Conservation (phyloP, 35 echinoderm and acorn worm species). For the Ophioderma brevispina region DNA sequence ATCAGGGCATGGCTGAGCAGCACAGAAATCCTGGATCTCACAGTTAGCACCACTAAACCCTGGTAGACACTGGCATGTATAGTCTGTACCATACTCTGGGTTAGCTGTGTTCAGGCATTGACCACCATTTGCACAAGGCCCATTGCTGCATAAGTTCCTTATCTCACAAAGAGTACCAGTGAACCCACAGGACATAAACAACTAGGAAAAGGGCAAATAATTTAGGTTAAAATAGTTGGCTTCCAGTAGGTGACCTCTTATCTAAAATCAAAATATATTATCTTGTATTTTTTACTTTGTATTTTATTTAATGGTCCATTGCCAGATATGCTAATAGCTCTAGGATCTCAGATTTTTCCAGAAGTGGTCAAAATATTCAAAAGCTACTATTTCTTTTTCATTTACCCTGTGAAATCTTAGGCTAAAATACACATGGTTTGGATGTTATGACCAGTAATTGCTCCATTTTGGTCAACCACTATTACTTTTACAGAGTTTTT, state of each 20-base stretch:
- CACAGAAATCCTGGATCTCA: constrained; percentile 74
- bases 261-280: neutral
- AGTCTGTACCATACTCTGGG: constrained; percentile 29
- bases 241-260: too few species aligned
- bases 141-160: constrained; percentile 20
- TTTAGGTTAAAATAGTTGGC: too few species aligned
- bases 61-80: constrained; percentile 51
- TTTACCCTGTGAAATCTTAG: too few species aligned
- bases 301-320: too few species aligned
- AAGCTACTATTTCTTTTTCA: too few species aligned
- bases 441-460: too few species aligned
- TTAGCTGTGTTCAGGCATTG: constrained; percentile 55
- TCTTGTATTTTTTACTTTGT: neutral
- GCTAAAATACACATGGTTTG: too few species aligned
- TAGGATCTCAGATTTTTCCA: too few species aligned
- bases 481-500: too few species aligned
- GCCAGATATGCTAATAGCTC: too few species aligned
- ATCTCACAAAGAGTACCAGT: constrained; percentile 62
- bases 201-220: neutral
- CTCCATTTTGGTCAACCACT: too few species aligned
- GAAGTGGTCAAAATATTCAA: too few species aligned
- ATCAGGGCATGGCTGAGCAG: constrained; percentile 42
- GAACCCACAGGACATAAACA: constrained; percentile 65
- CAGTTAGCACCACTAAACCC: constrained; percentile 56
- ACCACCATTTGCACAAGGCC: constrained; percentile 72